Evolutionary conservation across 2,113 vertebrate species (phyloP).

Genomic region (Callaeas wilsoni): DNA sequence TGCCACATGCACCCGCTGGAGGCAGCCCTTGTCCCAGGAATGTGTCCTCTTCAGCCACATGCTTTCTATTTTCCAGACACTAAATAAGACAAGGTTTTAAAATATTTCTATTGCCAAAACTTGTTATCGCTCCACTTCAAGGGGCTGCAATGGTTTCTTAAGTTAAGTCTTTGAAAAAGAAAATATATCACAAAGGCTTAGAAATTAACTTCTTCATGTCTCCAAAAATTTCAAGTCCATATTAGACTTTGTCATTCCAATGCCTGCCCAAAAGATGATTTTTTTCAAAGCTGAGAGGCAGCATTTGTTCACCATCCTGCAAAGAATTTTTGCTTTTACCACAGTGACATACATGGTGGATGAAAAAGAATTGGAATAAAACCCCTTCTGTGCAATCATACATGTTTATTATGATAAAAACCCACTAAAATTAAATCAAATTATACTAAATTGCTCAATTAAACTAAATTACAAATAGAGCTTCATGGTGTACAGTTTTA

Average conservation of each 20-base stretch:
- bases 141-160: neutral
- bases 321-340: neutral
- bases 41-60: neutral
- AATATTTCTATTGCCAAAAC: neutral
- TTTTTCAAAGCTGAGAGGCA: neutral
- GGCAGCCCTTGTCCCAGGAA: neutral
- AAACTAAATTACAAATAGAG: neutral
- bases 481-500: neutral
- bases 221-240: neutral
- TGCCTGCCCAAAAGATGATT: neutral
- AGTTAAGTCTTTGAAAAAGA: neutral
- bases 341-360: neutral
- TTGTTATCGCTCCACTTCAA: fast-evolving
- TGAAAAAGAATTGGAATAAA: neutral
- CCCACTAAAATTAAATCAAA: neutral
- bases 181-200: neutral
- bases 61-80: neutral
- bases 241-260: neutral
- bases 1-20: fast-evolving
- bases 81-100: neutral
- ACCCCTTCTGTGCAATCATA: neutral
- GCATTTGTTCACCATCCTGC: neutral
- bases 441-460: neutral
- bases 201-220: neutral
- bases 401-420: neutral